Conservation (phyloP, 2,888 invertebrate species). For the Tryphoninae sp. region DNA sequence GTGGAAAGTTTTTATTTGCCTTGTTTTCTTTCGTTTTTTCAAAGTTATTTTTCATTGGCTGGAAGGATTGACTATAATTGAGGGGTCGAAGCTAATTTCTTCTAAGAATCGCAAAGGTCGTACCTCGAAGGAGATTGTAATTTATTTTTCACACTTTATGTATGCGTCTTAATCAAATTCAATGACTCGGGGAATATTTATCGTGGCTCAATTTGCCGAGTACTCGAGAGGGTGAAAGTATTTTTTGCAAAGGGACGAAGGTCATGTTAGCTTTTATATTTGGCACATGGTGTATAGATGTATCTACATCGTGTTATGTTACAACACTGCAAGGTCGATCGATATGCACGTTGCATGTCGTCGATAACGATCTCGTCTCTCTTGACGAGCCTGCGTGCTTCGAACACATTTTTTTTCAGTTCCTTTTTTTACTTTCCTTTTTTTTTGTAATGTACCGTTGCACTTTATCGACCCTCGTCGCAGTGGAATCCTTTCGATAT, state of each 20-base stretch:
- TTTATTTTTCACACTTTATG: conserved; percentile 7
- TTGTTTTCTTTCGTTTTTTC: too few relatives aligned
- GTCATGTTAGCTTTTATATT: conserved; percentile 15
- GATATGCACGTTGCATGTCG: conserved; percentile 58
- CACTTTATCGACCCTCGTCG: conserved; percentile 51
- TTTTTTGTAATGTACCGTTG: conserved; percentile 33
- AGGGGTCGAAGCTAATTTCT: too few relatives aligned
- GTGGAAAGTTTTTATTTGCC: background rate
- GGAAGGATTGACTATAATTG: too few relatives aligned
- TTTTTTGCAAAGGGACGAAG: conserved; percentile 38
- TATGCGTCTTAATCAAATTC: background rate
- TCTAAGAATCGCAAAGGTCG: background rate
- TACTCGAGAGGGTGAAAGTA: conserved; percentile 16
- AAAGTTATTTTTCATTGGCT: too few relatives aligned
- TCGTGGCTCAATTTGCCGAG: background rate
- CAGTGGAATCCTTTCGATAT: conserved; percentile 35
- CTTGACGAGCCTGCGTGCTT: conserved; percentile 46
- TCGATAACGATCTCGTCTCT: conserved; percentile 56
- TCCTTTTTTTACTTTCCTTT: background rate
- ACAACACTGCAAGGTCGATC: conserved; percentile 27
- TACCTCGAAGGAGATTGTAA: background rate
- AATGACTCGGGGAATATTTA: background rate
- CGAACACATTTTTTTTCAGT: conserved; percentile 31
- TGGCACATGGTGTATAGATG: background rate
- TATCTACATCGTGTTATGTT: conserved; percentile 1